phyloP scores from a whole-genome alignment of 2,888 invertebrate species.

The Hoplodrina blanda region DNA sequence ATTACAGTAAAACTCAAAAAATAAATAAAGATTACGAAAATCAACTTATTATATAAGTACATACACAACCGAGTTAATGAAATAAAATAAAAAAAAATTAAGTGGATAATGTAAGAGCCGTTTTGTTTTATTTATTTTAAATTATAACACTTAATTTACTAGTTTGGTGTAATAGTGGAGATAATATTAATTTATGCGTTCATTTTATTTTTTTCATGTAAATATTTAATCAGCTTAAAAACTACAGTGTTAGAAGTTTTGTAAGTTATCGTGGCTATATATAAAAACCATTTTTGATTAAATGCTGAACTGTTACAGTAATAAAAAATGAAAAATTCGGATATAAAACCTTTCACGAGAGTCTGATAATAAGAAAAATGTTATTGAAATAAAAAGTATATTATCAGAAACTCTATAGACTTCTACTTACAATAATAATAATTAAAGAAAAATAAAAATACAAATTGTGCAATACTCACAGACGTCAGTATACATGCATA shows the following conservation, averaged over 20 bases:
- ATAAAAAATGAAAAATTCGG: slow-evolving; percentile 75
- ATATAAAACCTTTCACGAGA: slow-evolving; percentile 76
- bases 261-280: slow-evolving; percentile 68
- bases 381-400: slow-evolving; percentile 62
- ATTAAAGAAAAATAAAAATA: slow-evolving; percentile 77
- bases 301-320: slow-evolving; percentile 66
- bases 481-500: slow-evolving; percentile 88
- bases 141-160: slow-evolving; percentile 72
- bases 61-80: slow-evolving; percentile 89
- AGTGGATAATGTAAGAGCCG: slow-evolving; percentile 76
- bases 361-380: slow-evolving; percentile 73
- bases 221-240: slow-evolving; percentile 75
- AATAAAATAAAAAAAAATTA: slow-evolving; percentile 73
- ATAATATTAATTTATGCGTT: slow-evolving; percentile 76
- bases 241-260: slow-evolving; percentile 82
- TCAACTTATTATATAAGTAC: slow-evolving; percentile 90
- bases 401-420: slow-evolving; percentile 81
- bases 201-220: slow-evolving; percentile 73
- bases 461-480: slow-evolving; percentile 90
- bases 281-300: slow-evolving; percentile 62
- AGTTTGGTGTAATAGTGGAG: slow-evolving; percentile 87
- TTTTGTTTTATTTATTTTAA: slow-evolving; percentile 70
- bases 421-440: slow-evolving; percentile 70
- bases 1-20: slow-evolving; percentile 87
- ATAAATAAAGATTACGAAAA: slow-evolving; percentile 80